Evolutionary conservation across 1,140 invertebrate species (phyloP).

Genomic region (Cecropterus lyciades): DNA sequence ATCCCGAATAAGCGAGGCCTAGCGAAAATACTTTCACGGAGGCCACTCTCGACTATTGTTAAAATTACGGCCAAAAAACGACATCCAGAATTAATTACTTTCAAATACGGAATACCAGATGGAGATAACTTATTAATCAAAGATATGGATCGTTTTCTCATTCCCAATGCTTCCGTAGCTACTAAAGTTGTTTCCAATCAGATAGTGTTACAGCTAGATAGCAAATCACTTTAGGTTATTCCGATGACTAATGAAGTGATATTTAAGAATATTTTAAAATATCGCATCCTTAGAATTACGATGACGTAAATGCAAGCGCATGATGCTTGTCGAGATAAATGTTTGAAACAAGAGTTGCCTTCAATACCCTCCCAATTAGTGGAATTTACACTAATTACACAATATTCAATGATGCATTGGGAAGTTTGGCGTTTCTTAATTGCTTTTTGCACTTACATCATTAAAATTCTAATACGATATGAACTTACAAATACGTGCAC

Average conservation of each 20-base stretch:
- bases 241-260: neutral
- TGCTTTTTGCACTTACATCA: too few relatives aligned
- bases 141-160: constrained; percentile 96
- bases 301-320: too few relatives aligned
- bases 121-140: constrained; percentile 89
- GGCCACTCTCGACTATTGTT: constrained; percentile 94
- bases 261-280: neutral
- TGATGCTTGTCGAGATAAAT: too few relatives aligned
- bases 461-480: too few relatives aligned
- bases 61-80: constrained; percentile 98
- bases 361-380: too few relatives aligned
- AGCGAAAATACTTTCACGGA: constrained; percentile 93
- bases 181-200: constrained; percentile 90
- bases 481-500: too few relatives aligned
- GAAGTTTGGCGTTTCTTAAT: too few relatives aligned
- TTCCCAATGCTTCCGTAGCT: constrained; percentile 95
- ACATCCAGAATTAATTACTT: constrained; percentile 97
- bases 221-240: constrained; percentile 53
- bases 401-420: too few relatives aligned
- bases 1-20: constrained; percentile 89
- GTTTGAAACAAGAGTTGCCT: too few relatives aligned
- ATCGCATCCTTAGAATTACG: too few relatives aligned
- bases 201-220: constrained; percentile 82
- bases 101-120: constrained; percentile 94
- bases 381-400: too few relatives aligned